These are phyloP conservation scores for Aproaerema taeniolella DNA, from an alignment of 2,888 invertebrate genomes.

Conservation along the genomic window DNA sequence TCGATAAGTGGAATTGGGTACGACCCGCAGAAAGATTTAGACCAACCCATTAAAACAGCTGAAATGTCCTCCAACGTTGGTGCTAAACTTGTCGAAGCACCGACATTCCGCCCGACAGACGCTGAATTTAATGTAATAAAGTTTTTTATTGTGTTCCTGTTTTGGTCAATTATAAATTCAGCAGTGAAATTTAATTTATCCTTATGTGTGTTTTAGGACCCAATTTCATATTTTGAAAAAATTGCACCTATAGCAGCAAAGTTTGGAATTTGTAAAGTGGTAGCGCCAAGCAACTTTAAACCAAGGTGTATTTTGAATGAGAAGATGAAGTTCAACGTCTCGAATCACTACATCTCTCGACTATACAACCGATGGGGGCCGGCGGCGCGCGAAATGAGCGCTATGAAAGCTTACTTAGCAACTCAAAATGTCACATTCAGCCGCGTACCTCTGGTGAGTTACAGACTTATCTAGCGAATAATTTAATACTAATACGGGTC, in stretches of 20 bases:
- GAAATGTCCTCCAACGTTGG: too few relatives aligned
- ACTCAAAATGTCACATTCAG: slow-evolving; percentile 85
- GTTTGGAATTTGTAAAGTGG: slow-evolving; percentile 92
- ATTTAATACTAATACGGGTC: too few relatives aligned
- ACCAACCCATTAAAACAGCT: too few relatives aligned
- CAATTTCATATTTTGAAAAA: slow-evolving; percentile 88
- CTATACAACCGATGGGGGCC: slow-evolving; percentile 94
- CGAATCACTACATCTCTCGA: slow-evolving; percentile 93
- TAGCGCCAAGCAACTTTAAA: slow-evolving; percentile 88
- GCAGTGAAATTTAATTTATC: slow-evolving; percentile 2
- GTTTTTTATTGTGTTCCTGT: background rate
- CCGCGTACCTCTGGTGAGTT: slow-evolving; percentile 86
- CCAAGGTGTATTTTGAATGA: slow-evolving; percentile 88
- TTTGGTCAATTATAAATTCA: background rate
- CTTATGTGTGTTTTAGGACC: slow-evolving; percentile 80
- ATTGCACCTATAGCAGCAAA: slow-evolving; percentile 86
- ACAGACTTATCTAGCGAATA: too few relatives aligned
- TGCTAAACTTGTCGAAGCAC: slow-evolving; percentile 80
- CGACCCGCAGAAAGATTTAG: background rate
- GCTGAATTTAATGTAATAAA: slow-evolving; percentile 81
- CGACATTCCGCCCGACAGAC: slow-evolving; percentile 87
- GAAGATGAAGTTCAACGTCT: slow-evolving; percentile 90
- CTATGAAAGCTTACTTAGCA: slow-evolving; percentile 88
- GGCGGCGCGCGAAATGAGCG: slow-evolving; percentile 88
- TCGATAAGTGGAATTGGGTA: background rate